Percentiles rank a stretch among this genome's conserved stretches.
Evolutionary conservation across 2,797 vertebrate species (phyloP).

Genomic region (Rallus crepitans): DNA sequence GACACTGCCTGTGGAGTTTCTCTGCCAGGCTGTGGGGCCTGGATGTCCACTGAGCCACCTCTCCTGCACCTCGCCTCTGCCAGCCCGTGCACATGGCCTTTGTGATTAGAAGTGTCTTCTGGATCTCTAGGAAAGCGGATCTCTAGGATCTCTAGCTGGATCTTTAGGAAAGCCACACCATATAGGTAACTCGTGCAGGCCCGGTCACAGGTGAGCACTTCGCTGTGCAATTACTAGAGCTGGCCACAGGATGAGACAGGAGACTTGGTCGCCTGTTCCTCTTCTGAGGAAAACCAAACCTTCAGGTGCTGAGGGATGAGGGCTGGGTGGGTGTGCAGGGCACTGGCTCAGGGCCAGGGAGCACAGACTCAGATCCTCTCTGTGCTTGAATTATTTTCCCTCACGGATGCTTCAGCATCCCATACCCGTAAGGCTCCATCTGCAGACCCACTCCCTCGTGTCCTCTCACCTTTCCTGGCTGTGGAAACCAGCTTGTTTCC

Average conservation of each 20-base stretch:
- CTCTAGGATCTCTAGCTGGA: too few species aligned
- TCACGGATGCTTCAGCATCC: not conserved
- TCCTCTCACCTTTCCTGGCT: slow-evolving; percentile 42
- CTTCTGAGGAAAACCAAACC: not conserved
- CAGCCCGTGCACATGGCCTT: not conserved
- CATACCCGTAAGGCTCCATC: not conserved
- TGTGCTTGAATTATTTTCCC: not conserved
- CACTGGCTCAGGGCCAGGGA: not conserved
- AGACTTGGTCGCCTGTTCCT: not conserved
- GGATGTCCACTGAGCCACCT: not conserved
- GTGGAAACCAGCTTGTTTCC: slow-evolving; percentile 31
- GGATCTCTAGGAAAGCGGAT: not conserved
- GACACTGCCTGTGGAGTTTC: rapidly evolving
- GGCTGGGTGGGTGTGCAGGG: not conserved
- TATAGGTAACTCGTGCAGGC: not conserved
- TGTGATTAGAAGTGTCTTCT: not conserved
- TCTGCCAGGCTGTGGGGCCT: not conserved
- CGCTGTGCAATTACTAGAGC: not conserved
- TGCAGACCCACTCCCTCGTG: slow-evolving; percentile 12
- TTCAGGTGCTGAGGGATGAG: not conserved
- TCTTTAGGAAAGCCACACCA: not conserved
- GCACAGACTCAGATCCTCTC: not conserved
- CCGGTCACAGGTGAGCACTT: not conserved
- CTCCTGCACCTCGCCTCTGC: not conserved
- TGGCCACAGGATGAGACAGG: not conserved